phyloP scores from a whole-genome alignment of 2,888 invertebrate genomes.

The Hedychridium roseum region DNA sequence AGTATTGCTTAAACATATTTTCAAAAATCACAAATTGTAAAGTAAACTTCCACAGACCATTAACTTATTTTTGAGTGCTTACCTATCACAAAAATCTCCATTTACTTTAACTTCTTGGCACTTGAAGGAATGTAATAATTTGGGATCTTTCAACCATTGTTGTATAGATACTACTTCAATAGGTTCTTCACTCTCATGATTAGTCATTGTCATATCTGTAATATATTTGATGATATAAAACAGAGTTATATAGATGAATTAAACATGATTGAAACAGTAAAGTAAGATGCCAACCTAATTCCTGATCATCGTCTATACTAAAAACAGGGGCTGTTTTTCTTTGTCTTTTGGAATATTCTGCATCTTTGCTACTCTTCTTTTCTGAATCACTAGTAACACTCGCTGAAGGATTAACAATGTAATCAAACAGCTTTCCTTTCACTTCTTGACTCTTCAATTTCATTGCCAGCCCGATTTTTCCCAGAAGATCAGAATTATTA shows the following conservation, averaged over 20 bases:
- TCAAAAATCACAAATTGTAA: too few relatives aligned
- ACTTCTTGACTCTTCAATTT: conserved; percentile 91
- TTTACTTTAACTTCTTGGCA: conserved; percentile 93
- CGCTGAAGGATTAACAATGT: conserved; percentile 87
- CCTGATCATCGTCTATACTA: conserved; percentile 90
- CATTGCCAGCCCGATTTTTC: conserved; percentile 86
- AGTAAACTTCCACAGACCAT: too few relatives aligned
- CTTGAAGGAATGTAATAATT: conserved; percentile 85
- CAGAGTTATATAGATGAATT: too few relatives aligned
- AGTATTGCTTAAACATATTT: too few relatives aligned
- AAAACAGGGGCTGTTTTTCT: conserved; percentile 92
- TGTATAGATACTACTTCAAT: conserved; percentile 84
- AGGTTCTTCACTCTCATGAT: conserved; percentile 69
- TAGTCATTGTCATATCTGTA: conserved; percentile 59
- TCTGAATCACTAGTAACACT: conserved; percentile 72
- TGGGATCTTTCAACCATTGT: conserved; percentile 82
- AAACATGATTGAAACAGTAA: background rate
- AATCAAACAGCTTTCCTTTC: conserved; percentile 90
- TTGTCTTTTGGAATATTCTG: conserved; percentile 75
- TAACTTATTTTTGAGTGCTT: conserved; percentile 9
- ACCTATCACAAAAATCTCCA: conserved; percentile 84
- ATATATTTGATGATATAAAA: conserved; percentile 3
- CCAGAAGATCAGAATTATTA: conserved; percentile 73
- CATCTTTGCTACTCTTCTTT: conserved; percentile 82
- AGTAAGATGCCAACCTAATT: conserved; percentile 63